Evolutionary conservation across 2,113 vertebrate genomes (phyloP).

Genomic region (Salvelinus sp.): DNA sequence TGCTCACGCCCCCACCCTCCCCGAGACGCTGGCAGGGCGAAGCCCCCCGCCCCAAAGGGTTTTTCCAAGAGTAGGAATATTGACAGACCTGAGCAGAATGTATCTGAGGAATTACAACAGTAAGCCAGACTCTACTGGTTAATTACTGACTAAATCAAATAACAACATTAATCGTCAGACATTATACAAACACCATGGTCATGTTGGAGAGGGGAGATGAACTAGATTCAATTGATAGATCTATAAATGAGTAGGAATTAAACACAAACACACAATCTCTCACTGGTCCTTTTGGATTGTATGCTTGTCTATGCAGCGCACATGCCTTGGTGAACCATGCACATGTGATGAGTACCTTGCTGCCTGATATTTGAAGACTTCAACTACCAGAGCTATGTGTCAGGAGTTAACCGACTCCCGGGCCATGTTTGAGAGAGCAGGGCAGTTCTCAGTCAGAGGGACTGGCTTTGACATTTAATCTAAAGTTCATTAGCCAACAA

Average conservation of each 20-base stretch:
- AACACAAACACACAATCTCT: constrained; percentile 9
- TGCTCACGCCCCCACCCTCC: no score
- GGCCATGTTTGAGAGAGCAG: constrained; percentile 43
- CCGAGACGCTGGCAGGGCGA: no score
- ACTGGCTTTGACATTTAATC: constrained; percentile 66
- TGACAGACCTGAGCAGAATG: constrained; percentile 30
- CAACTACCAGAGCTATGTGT: constrained; percentile 4
- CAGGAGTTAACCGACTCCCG: constrained; percentile 1
- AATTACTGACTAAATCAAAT: constrained; percentile 58
- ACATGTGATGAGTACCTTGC: constrained; percentile 2
- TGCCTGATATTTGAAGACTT: constrained; percentile 14
- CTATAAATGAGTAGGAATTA: neutral
- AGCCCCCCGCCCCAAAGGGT: neutral
- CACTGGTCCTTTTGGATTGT: constrained; percentile 7
- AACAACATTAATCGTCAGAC: constrained; percentile 46
- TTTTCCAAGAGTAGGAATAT: constrained; percentile 18
- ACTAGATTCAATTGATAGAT: neutral
- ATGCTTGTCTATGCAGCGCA: neutral
- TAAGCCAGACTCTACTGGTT: constrained; percentile 36
- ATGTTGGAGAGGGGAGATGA: constrained; percentile 33
- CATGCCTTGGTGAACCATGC: neutral
- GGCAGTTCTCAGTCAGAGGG: constrained; percentile 56
- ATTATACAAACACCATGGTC: constrained; percentile 45
- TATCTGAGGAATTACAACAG: constrained; percentile 44
- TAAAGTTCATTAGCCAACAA: constrained; percentile 71